These are phyloP conservation scores for Pogonomyrmex californicus DNA, from an alignment of 1,140 invertebrate species.

Conservation along the genomic window DNA sequence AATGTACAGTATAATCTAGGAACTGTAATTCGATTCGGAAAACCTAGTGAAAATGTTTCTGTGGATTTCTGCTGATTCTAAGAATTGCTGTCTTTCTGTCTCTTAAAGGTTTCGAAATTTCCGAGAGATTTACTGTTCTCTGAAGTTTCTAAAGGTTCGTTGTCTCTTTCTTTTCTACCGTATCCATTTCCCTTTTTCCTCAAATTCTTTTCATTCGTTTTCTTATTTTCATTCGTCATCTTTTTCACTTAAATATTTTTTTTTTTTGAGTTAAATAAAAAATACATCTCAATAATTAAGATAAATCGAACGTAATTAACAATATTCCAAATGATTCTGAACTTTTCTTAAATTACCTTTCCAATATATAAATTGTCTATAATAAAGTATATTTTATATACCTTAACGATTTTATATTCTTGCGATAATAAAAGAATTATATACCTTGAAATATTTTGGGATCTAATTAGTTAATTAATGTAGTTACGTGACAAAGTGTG, in stretches of 20 bases:
- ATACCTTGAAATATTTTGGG: not conserved
- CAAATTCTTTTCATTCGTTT: not conserved
- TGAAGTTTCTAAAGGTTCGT: not conserved
- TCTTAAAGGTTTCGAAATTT: not conserved
- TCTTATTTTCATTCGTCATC: not conserved
- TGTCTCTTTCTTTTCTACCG: not conserved
- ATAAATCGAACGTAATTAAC: not conserved
- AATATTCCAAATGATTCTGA: not conserved
- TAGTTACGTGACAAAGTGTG: constrained; percentile 14
- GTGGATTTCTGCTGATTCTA: not conserved
- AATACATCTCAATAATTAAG: not conserved
- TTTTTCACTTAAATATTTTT: not conserved
- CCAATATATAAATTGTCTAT: not conserved
- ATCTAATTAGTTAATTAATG: constrained; percentile 49
- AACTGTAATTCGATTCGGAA: not conserved
- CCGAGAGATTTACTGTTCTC: not conserved
- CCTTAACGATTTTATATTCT: constrained; percentile 6
- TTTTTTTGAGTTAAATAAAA: not conserved
- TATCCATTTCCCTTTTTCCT: not conserved
- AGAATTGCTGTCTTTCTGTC: not conserved
- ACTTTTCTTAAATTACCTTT: not conserved
- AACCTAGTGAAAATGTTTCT: not conserved
- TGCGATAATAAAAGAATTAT: not conserved
- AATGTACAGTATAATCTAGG: not conserved
- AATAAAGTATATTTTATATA: not conserved